These are phyloP conservation scores for Selene dorsalis DNA, from an alignment of 2,797 vertebrate genomes.

Conservation along the genomic window DNA sequence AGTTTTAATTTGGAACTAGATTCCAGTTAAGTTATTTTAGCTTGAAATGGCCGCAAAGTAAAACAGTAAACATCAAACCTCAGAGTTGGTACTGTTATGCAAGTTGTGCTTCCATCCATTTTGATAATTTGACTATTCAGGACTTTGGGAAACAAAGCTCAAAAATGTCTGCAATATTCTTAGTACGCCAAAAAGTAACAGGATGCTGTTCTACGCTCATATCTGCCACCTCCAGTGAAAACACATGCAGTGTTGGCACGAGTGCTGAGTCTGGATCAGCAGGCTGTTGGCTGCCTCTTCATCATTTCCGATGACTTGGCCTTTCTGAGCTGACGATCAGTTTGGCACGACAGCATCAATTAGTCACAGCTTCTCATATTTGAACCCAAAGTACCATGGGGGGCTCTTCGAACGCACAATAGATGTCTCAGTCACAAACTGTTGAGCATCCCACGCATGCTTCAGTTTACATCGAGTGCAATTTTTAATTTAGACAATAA, in stretches of 20 bases:
- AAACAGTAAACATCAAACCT: not conserved
- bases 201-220: not conserved
- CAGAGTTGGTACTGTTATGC: not conserved
- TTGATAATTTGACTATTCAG: not conserved
- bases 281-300: constrained; percentile 1
- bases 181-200: not conserved
- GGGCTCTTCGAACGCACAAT: not conserved
- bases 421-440: not conserved
- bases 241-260: constrained; percentile 3
- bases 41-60: not conserved
- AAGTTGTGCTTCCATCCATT: not conserved
- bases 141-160: not conserved
- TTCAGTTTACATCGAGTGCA: not conserved
- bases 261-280: constrained; percentile 22
- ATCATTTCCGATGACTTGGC: not conserved
- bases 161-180: not conserved
- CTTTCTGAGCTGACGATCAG: constrained; percentile 5
- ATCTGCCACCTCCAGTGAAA: not conserved
- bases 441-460: not conserved
- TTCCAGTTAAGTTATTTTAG: not conserved
- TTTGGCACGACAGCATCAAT: constrained; percentile 14
- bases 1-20: not conserved
- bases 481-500: not conserved
- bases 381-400: not conserved
- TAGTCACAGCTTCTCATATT: not conserved